Evolutionary conservation across 2,113 vertebrate species (phyloP).

Genomic region (Oenanthe melanoleuca): DNA sequence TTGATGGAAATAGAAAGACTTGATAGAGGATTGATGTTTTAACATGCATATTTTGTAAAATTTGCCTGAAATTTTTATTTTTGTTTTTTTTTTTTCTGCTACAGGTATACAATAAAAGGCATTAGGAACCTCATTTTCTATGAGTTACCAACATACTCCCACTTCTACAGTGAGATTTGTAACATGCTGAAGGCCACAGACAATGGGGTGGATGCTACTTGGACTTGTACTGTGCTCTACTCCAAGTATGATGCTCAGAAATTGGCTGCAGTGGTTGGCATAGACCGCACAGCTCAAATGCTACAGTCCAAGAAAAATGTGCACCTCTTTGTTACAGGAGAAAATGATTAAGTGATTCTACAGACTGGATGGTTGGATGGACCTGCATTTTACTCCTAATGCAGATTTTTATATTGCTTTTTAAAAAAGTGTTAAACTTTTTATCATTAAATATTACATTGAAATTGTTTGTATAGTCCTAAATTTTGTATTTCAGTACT

Average conservation of each 20-base stretch:
- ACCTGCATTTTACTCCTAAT: background rate
- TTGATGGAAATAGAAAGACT: background rate
- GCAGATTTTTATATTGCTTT: background rate
- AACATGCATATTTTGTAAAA: background rate
- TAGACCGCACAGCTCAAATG: slow-evolving; percentile 92
- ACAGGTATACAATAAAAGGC: slow-evolving; percentile 90
- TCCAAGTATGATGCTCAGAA: slow-evolving; percentile 90
- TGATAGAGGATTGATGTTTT: background rate
- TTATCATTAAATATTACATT: background rate
- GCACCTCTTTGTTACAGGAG: slow-evolving; percentile 95
- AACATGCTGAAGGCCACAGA: slow-evolving; percentile 87
- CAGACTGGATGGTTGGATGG: background rate
- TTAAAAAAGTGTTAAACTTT: background rate
- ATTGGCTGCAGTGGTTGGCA: slow-evolving; percentile 85
- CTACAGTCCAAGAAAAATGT: slow-evolving; percentile 87
- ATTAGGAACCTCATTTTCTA: slow-evolving; percentile 95
- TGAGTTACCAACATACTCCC: slow-evolving; percentile 89
- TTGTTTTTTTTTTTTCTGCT: background rate
- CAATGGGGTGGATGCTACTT: slow-evolving; percentile 82
- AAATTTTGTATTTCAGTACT: background rate
- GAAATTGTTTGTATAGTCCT: background rate
- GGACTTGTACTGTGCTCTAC: slow-evolving; percentile 93
- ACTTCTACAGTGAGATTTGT: slow-evolving; percentile 97
- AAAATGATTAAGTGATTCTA: slow-evolving; percentile 62
- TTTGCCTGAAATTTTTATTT: background rate